A percentile compares a stretch with the other conserved stretches of the same genome.
phyloP scores from a whole-genome alignment of 1,140 invertebrate species.

The Drosophila varians region DNA sequence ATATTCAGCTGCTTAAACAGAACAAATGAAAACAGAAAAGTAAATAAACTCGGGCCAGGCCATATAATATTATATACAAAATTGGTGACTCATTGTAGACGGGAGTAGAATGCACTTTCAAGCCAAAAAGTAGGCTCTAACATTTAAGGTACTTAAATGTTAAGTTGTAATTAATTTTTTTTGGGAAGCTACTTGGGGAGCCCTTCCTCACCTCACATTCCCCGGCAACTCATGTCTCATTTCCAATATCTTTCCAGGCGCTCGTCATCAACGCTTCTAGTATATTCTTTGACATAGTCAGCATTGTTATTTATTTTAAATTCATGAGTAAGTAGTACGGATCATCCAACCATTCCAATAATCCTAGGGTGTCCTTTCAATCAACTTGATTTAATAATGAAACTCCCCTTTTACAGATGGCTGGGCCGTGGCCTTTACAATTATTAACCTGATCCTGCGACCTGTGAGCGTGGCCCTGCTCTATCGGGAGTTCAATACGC shows the following conservation, averaged over 20 bases:
- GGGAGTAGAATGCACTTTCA: neutral
- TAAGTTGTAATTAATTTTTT: too few species aligned
- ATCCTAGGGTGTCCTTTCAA: too few species aligned
- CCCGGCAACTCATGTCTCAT: constrained; percentile 3
- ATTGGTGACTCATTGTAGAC: neutral
- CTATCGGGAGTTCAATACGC: constrained; percentile 76
- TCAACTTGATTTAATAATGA: too few species aligned
- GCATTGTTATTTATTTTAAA: constrained; percentile 69
- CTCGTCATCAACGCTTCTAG: constrained; percentile 77
- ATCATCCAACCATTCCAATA: neutral
- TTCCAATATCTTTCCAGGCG: constrained; percentile 69
- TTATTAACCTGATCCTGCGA: constrained; percentile 74
- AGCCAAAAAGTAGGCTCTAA: neutral
- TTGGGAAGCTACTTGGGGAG: too few species aligned
- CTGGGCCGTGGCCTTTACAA: constrained; percentile 75
- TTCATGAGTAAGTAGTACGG: constrained; percentile 72
- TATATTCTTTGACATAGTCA: constrained; percentile 81
- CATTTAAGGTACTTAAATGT: too few species aligned
- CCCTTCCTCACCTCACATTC: neutral
- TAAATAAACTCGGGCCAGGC: neutral
- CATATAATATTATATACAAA: too few species aligned
- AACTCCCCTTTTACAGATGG: constrained; percentile 56
- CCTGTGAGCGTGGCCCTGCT: constrained; percentile 75
- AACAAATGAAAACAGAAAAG: neutral
- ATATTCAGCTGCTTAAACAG: neutral